These are phyloP conservation scores for Zygaena filipendulae DNA, from an alignment of 2,888 invertebrate species.

Conservation along the genomic window DNA sequence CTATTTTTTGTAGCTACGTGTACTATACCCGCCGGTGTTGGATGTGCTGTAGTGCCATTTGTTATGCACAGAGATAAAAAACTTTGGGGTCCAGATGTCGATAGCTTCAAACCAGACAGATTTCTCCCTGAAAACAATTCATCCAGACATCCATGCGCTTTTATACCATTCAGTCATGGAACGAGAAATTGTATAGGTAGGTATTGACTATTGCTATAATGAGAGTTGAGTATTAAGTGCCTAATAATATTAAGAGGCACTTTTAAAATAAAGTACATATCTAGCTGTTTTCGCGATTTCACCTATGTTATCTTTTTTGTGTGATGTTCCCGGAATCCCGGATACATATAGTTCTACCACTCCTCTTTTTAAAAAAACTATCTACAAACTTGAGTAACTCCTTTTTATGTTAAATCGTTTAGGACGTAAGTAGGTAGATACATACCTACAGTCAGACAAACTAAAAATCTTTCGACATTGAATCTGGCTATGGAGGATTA, in stretches of 20 bases:
- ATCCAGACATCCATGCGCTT: slow-evolving; percentile 51
- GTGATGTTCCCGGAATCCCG: background rate
- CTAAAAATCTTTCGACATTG: no score
- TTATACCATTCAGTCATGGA: slow-evolving; percentile 56
- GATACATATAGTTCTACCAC: no score
- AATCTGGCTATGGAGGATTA: no score
- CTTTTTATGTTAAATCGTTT: no score
- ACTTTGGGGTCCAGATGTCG: slow-evolving; percentile 68
- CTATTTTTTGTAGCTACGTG: slow-evolving; percentile 40
- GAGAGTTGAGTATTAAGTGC: slow-evolving; percentile 1
- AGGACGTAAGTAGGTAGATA: no score
- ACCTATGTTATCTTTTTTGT: background rate
- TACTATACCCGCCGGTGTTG: slow-evolving; percentile 49
- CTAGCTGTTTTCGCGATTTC: background rate
- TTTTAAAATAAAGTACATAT: no score
- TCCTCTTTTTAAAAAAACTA: no score
- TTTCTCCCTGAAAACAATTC: slow-evolving; percentile 61
- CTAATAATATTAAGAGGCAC: no score
- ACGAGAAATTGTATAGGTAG: slow-evolving; percentile 61
- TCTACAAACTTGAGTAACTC: no score
- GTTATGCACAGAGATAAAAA: slow-evolving; percentile 56
- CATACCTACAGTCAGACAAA: no score
- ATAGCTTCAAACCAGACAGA: slow-evolving; percentile 68
- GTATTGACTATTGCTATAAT: background rate
- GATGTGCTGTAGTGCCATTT: slow-evolving; percentile 44